phyloP scores from a whole-genome alignment of 2,888 invertebrate genomes.

The Dryobotodes eremita region DNA sequence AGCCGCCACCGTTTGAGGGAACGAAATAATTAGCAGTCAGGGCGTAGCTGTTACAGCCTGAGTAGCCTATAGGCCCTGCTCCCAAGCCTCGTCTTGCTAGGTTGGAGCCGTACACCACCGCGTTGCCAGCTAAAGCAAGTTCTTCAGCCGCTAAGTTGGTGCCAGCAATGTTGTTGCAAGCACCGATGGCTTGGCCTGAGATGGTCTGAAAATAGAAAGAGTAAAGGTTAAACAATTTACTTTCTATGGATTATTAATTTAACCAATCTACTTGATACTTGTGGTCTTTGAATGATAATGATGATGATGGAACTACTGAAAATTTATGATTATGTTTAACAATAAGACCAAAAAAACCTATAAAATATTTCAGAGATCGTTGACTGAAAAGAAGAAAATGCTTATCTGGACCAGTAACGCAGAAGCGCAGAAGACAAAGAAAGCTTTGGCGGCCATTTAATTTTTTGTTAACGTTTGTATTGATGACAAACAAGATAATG shows the following conservation, averaged over 20 bases:
- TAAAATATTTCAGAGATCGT: neutral
- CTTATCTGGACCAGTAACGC: constrained; percentile 49
- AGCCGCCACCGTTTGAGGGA: constrained; percentile 63
- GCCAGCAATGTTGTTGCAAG: constrained; percentile 30
- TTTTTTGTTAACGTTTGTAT: constrained; percentile 15
- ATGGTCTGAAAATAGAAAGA: constrained; percentile 45
- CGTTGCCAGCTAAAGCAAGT: constrained; percentile 46
- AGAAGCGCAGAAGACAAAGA: constrained; percentile 46
- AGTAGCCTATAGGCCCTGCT: constrained; percentile 23
- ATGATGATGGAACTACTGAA: no score
- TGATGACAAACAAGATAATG: constrained; percentile 46
- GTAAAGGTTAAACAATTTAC: neutral
- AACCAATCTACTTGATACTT: neutral
- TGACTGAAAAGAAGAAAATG: neutral
- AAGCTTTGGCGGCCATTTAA: constrained; percentile 50
- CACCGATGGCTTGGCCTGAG: constrained; percentile 53
- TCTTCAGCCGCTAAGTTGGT: constrained; percentile 53
- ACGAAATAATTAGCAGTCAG: constrained; percentile 28
- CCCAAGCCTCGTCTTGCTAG: constrained; percentile 12
- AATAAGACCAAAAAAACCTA: neutral
- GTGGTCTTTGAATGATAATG: neutral
- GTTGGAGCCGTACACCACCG: no score
- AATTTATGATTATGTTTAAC: neutral
- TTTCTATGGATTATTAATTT: neutral
- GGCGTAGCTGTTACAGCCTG: constrained; percentile 28